Evolutionary conservation across 2,797 vertebrate genomes (phyloP), one percentile per base, ranked within the genome.

Genomic region (Peromyscus nudipes): DNA sequence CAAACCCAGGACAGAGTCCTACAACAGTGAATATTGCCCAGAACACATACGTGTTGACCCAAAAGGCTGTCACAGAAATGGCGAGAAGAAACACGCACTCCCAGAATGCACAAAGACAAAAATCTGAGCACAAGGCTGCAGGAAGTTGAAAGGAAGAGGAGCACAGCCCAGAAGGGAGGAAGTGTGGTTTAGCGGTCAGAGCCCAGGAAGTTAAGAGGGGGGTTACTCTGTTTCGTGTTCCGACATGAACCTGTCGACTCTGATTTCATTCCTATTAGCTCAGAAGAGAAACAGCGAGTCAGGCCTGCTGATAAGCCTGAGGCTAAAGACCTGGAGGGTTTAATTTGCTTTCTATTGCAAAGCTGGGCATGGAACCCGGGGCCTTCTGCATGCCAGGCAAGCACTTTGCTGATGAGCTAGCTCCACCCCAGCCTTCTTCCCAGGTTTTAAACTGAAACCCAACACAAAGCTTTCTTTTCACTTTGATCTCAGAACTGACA

Each of bases 391-490:
- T 37, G 14, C 43, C 11, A 37, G 57, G 73, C 60, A 52, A 77
- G 60, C 60, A 12, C 75, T 79, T n/a, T 79, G 43, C 31, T 0
- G 0, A 25, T 65, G 43, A 90, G 60, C 57, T 37, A 90, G 75
- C 43, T 37, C 6, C 16, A 25, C 60, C 43, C 40, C 57, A 77
- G 40, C 29, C 64, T 29, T 34, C 52, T 69, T 96, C 13, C 23
- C 67, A 87, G 19, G 46, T 69, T 95, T 92, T 89, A 69, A 89
- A 83, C 43, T 19, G 75, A 95, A 94, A 76, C 17, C 60, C 65
- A 57, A 81, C 60, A 80, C 90, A 96, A 89, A 94, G 75, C 89
- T 84, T 91, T 95, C 95, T 89, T 80, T 96, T 97, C 60, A 92
- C 86, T 96, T 95, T 92, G 79, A 77, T 94, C 86, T 91, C 67